Evolutionary conservation across 2,888 invertebrate species (phyloP).

Genomic region (Nasonia oneida): DNA sequence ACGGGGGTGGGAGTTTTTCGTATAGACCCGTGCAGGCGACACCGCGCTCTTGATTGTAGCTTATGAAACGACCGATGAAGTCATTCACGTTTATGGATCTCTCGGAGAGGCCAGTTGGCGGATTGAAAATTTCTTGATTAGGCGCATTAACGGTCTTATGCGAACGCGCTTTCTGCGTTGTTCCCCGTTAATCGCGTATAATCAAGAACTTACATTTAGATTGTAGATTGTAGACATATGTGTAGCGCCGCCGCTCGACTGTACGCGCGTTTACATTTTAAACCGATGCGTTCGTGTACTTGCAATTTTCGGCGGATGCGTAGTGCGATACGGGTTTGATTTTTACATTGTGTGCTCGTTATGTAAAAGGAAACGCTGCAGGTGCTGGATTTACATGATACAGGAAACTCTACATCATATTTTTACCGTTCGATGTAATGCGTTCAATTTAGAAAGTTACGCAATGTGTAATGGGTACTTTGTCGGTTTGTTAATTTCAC

Average conservation of each 20-base stretch:
- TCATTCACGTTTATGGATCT: conserved; percentile 39
- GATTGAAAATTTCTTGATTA: conserved; percentile 60
- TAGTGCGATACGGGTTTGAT: not conserved
- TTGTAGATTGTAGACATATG: too few species aligned
- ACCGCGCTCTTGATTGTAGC: conserved; percentile 48
- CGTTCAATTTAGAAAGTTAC: conserved; percentile 4
- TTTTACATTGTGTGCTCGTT: conserved; percentile 13
- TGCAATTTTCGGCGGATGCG: conserved; percentile 10
- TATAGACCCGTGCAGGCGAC: conserved; percentile 8
- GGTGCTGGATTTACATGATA: not conserved
- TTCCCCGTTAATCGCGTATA: conserved; percentile 37
- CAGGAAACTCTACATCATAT: conserved; percentile 14
- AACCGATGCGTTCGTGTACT: not conserved
- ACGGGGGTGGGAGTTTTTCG: not conserved
- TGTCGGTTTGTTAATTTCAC: not conserved
- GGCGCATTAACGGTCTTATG: conserved; percentile 40
- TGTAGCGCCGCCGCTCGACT: not conserved
- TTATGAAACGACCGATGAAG: conserved; percentile 55
- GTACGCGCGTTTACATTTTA: conserved; percentile 30
- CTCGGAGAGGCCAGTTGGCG: conserved; percentile 1
- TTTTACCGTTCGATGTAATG: not conserved
- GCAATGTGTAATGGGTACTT: not conserved
- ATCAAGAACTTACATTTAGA: conserved; percentile 59
- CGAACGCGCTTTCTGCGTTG: not conserved
- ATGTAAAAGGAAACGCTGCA: conserved; percentile 26